Evolutionary conservation across 2,888 invertebrate genomes (phyloP).

Genomic region (Opisthograptis luteolata): DNA sequence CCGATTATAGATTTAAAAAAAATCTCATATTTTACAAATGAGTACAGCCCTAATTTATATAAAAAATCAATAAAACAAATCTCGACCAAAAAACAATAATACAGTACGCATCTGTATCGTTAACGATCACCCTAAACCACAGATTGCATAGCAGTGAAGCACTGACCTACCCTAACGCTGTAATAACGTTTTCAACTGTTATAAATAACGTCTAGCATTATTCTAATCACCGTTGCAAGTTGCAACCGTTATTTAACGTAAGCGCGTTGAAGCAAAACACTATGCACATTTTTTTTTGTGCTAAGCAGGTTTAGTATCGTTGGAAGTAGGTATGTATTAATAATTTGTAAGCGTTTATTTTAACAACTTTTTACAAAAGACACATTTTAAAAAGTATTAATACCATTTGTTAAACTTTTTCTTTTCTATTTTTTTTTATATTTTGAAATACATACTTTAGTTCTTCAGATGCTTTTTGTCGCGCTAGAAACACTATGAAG

Average conservation of each 20-base stretch:
- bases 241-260: conserved; percentile 26
- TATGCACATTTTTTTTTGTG: conserved; percentile 6
- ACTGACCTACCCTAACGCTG: conserved; percentile 27
- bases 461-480: no score
- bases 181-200: no score
- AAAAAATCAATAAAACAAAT: neutral
- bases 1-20: no score
- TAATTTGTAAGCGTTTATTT: no score
- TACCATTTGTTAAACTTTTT: neutral
- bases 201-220: conserved; percentile 27
- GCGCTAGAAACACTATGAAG: no score
- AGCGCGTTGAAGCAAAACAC: conserved; percentile 13
- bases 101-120: conserved; percentile 14
- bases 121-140: conserved; percentile 20
- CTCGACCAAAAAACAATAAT: conserved; percentile 8
- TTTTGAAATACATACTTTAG: no score
- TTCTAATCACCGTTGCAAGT: conserved; percentile 30
- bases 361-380: no score
- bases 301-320: neutral
- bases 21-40: no score
- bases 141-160: conserved; percentile 11
- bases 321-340: no score
- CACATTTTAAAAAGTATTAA: no score
- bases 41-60: conserved; percentile 2
- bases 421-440: no score